These are phyloP conservation scores for Crocodylus rhombifer DNA, from an alignment of 2,797 vertebrate species.

Conservation along the genomic window DNA sequence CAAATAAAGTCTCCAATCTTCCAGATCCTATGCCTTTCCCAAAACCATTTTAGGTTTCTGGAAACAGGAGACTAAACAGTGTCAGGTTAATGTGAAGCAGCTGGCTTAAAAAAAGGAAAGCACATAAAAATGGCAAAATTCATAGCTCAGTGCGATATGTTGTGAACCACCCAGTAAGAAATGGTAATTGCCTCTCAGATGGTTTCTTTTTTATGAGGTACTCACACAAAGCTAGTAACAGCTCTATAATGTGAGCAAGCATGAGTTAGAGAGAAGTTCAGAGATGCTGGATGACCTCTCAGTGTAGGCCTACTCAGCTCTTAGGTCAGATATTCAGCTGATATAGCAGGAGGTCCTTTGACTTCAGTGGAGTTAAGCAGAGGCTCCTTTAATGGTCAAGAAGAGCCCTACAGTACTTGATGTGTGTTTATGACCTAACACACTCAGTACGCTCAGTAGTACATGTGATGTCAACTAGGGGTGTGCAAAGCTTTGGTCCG, in stretches of 20 bases:
- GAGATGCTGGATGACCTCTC: background rate
- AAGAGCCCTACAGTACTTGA: too few species aligned
- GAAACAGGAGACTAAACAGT: background rate
- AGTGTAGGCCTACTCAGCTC: accelerated
- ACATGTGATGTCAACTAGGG: too few species aligned
- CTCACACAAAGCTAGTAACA: accelerated
- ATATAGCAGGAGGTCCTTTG: background rate
- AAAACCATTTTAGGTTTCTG: accelerated
- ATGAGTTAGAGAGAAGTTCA: background rate
- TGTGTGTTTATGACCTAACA: background rate
- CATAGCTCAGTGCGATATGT: accelerated
- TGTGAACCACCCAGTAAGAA: accelerated
- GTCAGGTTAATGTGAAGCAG: background rate
- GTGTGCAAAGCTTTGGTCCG: too few species aligned
- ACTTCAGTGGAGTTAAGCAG: accelerated
- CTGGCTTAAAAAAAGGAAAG: background rate
- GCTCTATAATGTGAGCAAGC: accelerated
- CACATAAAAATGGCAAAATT: accelerated
- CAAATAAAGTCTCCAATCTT: accelerated
- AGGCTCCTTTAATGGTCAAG: accelerated
- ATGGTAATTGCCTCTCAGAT: accelerated
- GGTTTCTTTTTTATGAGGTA: accelerated
- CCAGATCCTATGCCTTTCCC: background rate
- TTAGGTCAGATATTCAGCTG: accelerated
- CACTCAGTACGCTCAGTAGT: too few species aligned